Percentiles rank a stretch among this genome's conserved stretches.
Conservation (phyloP, 2,797 vertebrate genomes). For the Centroberyx gerrardi region DNA sequence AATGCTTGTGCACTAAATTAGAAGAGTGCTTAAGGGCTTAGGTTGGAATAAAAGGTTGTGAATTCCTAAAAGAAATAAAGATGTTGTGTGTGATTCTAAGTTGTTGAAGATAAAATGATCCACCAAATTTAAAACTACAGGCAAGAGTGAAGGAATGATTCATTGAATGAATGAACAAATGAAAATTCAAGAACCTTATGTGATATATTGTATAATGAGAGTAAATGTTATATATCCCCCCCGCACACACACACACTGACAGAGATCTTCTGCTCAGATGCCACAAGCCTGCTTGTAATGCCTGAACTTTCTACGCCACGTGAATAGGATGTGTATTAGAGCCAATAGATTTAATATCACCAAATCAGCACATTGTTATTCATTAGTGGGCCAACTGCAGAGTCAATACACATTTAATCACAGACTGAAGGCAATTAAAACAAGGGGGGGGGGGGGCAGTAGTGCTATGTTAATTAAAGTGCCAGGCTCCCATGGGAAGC, state of each 20-base stretch:
- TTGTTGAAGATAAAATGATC: background rate
- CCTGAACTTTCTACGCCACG: conserved; percentile 72
- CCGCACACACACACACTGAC: background rate
- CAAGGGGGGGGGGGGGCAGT: conserved; percentile 75
- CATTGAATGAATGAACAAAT: background rate
- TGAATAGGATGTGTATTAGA: conserved; percentile 81
- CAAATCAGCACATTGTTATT: conserved; percentile 88
- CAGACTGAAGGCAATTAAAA: conserved; percentile 88
- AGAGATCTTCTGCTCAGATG: conserved; percentile 18
- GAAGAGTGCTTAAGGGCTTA: conserved; percentile 1
- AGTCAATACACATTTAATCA: conserved; percentile 90
- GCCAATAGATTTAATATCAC: conserved; percentile 85
- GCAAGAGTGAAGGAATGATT: background rate
- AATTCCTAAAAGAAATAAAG: background rate
- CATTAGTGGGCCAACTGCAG: conserved; percentile 87
- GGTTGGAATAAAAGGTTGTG: conserved; percentile 8
- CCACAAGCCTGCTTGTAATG: conserved; percentile 13
- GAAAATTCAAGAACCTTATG: background rate
- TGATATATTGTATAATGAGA: background rate
- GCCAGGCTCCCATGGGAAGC: conserved; percentile 83
- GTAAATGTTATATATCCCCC: background rate
- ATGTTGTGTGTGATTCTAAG: background rate
- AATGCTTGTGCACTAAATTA: conserved; percentile 27
- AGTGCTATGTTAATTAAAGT: conserved; percentile 86
- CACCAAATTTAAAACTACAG: background rate